Evolutionary conservation across 2,113 vertebrate species (phyloP).

Genomic region (Podocnemis expansa): DNA sequence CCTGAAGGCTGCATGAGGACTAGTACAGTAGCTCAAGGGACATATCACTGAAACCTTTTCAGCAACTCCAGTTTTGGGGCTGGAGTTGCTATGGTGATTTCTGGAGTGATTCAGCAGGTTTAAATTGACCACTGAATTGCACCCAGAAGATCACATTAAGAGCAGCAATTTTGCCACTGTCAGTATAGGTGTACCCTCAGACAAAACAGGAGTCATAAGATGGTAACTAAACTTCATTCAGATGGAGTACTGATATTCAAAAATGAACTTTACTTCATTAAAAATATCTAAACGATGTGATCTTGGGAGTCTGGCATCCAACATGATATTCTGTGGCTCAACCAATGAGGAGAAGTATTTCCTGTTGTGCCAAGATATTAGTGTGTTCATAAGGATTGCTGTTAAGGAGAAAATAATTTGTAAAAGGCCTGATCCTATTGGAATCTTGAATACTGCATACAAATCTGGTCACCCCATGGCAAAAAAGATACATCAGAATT

Average conservation of each 20-base stretch:
- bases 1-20: too few relatives aligned
- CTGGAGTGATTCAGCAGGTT: too few relatives aligned
- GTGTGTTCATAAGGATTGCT: accelerated
- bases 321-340: background rate
- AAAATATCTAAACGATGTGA: background rate
- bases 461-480: too few relatives aligned
- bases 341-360: background rate
- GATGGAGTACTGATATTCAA: background rate
- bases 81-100: too few relatives aligned
- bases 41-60: too few relatives aligned
- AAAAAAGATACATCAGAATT: too few relatives aligned
- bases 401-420: background rate
- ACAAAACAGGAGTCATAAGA: background rate
- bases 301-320: background rate
- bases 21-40: too few relatives aligned
- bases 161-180: too few relatives aligned
- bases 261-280: background rate
- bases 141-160: too few relatives aligned
- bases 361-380: background rate
- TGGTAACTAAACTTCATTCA: background rate
- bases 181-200: too few relatives aligned
- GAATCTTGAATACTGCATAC: background rate
- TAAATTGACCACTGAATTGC: too few relatives aligned
- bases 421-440: background rate
- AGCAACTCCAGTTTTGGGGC: too few relatives aligned